phyloP scores from a whole-genome alignment of 1,140 invertebrate species.

The Bombus soroeensis region DNA sequence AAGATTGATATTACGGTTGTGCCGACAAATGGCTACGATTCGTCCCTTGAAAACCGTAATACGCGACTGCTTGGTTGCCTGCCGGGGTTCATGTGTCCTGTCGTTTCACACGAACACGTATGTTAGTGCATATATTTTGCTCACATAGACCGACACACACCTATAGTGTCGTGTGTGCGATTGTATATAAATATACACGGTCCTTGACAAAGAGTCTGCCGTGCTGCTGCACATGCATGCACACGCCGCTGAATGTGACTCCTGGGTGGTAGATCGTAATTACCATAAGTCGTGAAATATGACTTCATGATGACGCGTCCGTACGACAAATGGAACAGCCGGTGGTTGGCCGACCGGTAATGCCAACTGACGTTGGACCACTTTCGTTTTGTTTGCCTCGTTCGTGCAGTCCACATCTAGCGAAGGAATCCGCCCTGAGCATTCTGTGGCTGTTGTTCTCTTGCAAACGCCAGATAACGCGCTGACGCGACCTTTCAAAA shows the following conservation, averaged over 20 bases:
- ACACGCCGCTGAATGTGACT: conserved; percentile 71
- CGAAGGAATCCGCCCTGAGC: not conserved
- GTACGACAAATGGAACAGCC: conserved; percentile 77
- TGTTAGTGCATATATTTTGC: conserved; percentile 26
- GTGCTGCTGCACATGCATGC: conserved; percentile 47
- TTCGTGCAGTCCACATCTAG: not conserved
- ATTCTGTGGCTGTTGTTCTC: not conserved
- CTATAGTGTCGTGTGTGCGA: not conserved
- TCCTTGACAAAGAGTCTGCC: conserved; percentile 71
- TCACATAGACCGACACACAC: not conserved
- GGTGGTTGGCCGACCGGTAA: conserved; percentile 44
- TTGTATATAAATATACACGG: conserved; percentile 38
- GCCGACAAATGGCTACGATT: conserved; percentile 70
- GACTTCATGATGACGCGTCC: conserved; percentile 78
- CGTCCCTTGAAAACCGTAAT: conserved; percentile 76
- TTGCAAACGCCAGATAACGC: not conserved
- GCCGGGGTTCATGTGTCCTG: not conserved
- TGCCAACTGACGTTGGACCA: conserved; percentile 36
- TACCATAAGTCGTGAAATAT: conserved; percentile 82
- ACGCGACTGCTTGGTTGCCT: conserved; percentile 61
- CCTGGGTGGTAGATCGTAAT: conserved; percentile 80
- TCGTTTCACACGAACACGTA: not conserved
- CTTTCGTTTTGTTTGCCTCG: conserved; percentile 28
- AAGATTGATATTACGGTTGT: conserved; percentile 71
- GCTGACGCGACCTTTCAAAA: too few relatives aligned